These are phyloP conservation scores for Hirundo rustica DNA, from an alignment of 2,797 vertebrate genomes.

Conservation along the genomic window DNA sequence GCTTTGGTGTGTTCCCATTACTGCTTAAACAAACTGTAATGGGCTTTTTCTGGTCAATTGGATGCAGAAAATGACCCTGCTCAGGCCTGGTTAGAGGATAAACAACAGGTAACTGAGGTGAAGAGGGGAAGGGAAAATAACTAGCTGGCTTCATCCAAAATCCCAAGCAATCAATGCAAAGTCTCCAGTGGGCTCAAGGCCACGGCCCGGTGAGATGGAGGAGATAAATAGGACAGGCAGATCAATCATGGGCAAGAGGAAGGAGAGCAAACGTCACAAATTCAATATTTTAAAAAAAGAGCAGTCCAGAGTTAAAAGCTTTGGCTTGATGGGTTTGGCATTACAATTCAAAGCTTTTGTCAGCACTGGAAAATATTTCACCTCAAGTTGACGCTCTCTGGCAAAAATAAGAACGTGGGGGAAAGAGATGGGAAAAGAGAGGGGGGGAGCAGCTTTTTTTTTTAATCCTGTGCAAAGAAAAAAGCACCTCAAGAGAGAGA, in stretches of 20 bases:
- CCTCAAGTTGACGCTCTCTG: constrained; percentile 51
- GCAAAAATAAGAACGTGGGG: constrained; percentile 24
- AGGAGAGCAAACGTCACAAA: constrained; percentile 53
- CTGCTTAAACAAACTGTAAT: neutral
- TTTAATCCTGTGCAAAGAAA: neutral
- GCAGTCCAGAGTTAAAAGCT: constrained; percentile 61
- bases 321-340: constrained; percentile 12
- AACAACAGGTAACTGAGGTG: neutral
- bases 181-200: constrained; percentile 24
- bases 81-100: neutral
- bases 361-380: constrained; percentile 66
- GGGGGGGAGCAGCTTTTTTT: neutral
- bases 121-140: constrained; percentile 26
- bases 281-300: constrained; percentile 68
- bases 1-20: neutral
- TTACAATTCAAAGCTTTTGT: constrained; percentile 56
- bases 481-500: neutral
- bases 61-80: neutral
- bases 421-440: neutral
- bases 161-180: neutral
- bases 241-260: neutral
- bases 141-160: constrained; percentile 20
- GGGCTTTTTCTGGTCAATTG: neutral
- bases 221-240: constrained; percentile 16
- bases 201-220: neutral